Evolutionary conservation across 2,888 invertebrate species (phyloP).

Genomic region (Xanthostigma xanthostigma): DNA sequence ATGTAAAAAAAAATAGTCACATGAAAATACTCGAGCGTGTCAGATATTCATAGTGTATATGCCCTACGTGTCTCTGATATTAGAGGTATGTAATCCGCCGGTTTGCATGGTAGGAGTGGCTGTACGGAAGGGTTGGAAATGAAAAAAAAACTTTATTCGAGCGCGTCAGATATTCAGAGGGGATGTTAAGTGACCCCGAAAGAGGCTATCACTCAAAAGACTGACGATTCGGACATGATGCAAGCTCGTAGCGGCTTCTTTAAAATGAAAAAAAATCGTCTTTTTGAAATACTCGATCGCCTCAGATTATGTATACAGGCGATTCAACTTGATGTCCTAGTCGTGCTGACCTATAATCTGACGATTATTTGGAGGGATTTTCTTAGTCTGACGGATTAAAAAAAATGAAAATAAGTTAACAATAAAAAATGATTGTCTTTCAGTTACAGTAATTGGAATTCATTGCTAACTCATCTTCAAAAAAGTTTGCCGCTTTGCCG

Average conservation of each 20-base stretch:
- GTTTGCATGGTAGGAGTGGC: constrained; percentile 10
- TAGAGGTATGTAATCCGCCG: constrained; percentile 11
- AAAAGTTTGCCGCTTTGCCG: no score
- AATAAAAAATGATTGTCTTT: no score
- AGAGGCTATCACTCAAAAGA: constrained; percentile 8
- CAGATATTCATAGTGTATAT: constrained; percentile 9
- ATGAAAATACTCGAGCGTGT: constrained; percentile 9
- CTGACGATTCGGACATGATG: constrained; percentile 12
- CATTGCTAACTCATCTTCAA: no score
- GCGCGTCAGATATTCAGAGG: constrained; percentile 5
- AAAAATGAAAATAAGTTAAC: no score
- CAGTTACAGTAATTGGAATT: no score
- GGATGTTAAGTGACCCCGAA: constrained; percentile 10
- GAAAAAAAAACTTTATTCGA: constrained; percentile 10
- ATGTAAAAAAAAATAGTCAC: no score
- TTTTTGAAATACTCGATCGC: constrained; percentile 8
- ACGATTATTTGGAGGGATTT: constrained; percentile 1
- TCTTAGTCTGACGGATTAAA: no score
- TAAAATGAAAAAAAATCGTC: constrained; percentile 4
- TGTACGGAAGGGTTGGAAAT: constrained; percentile 6
- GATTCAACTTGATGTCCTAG: constrained; percentile 7
- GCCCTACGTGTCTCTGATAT: constrained; percentile 11
- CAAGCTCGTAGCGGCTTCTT: constrained; percentile 7
- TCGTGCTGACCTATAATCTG: constrained; percentile 5
- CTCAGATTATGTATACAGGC: constrained; percentile 6